Conservation (phyloP, 2,797 vertebrate species). For the Peromyscus aztecus region DNA sequence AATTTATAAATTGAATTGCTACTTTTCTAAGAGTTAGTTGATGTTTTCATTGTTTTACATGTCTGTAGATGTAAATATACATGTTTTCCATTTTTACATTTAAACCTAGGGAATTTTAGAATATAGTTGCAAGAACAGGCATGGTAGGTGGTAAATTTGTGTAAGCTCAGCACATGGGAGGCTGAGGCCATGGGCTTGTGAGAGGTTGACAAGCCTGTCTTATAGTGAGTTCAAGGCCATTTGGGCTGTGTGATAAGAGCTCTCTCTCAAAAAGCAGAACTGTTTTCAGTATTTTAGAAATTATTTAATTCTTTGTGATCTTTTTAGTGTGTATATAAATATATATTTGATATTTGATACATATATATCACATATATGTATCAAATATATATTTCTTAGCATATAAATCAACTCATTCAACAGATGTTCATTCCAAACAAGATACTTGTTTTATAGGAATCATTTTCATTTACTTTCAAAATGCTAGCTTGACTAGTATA, state of each 20-base stretch:
- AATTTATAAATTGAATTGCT: constrained; percentile 51
- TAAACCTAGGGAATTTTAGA: constrained; percentile 70
- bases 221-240: neutral
- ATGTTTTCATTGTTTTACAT: constrained; percentile 58
- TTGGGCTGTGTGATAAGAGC: neutral
- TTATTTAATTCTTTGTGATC: constrained; percentile 17
- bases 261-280: neutral
- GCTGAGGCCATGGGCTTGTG: neutral
- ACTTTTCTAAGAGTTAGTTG: constrained; percentile 66
- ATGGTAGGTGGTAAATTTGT: neutral
- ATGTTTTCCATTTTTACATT: constrained; percentile 58
- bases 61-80: constrained; percentile 38
- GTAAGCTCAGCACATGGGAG: neutral
- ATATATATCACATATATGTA: neutral
- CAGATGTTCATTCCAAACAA: constrained; percentile 34
- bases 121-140: constrained; percentile 13
- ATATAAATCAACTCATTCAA: constrained; percentile 25
- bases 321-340: neutral
- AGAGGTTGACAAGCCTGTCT: neutral
- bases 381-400: neutral
- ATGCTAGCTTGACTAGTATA: constrained; percentile 50
- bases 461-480: constrained; percentile 48
- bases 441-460: constrained; percentile 60
- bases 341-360: neutral
- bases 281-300: constrained; percentile 37